A percentile compares a stretch with the other conserved stretches of the same genome.
phyloP scores from a whole-genome alignment of 2,113 vertebrate genomes.

The Callocephalon fimbriatum region DNA sequence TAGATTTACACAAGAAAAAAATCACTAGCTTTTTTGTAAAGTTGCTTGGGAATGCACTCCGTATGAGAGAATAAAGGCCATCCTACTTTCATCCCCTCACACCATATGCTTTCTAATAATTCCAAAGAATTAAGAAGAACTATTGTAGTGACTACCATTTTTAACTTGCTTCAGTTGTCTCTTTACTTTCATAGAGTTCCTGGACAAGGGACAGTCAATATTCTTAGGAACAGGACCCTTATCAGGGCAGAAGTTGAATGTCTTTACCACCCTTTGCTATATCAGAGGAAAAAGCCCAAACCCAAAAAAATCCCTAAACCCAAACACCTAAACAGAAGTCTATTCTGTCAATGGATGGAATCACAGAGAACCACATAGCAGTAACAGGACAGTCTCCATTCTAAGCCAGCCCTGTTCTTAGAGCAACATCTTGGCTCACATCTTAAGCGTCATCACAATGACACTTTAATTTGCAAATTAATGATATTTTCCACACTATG shows the following conservation, averaged over 20 bases:
- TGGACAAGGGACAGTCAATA: not conserved
- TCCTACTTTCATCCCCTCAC: not conserved
- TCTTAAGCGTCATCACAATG: not conserved
- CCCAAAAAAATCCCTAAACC: accelerated
- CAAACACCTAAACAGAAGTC: not conserved
- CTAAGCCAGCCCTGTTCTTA: not conserved
- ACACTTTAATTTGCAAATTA: not conserved
- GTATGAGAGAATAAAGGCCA: not conserved
- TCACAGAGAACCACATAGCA: not conserved
- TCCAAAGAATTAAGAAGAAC: not conserved
- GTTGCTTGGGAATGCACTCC: not conserved
- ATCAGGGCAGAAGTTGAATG: not conserved
- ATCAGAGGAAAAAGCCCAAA: not conserved
- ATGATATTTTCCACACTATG: not conserved
- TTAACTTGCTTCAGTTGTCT: not conserved
- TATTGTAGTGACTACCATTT: not conserved
- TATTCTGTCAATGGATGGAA: not conserved
- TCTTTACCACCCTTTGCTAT: not conserved
- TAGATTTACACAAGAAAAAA: not conserved
- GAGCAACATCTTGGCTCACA: not conserved
- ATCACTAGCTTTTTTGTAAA: not conserved
- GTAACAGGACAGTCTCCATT: accelerated
- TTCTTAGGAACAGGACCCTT: not conserved
- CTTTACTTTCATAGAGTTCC: not conserved
- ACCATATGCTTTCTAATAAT: not conserved